Conservation (phyloP, 2,113 vertebrate genomes). For the Poeciliopsis prolifica region DNA sequence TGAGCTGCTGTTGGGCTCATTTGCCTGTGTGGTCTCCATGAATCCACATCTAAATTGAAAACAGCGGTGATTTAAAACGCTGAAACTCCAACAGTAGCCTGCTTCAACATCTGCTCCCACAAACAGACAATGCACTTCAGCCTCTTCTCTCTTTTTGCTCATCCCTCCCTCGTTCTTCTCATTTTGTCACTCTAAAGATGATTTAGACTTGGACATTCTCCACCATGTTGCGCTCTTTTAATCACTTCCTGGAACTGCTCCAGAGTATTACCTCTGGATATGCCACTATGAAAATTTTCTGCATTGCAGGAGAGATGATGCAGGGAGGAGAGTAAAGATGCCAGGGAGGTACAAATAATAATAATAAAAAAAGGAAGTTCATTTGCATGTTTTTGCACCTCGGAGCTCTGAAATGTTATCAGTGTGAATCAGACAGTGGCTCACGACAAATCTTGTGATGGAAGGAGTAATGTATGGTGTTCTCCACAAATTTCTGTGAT, state of each 20-base stretch:
- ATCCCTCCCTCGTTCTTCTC: conserved; percentile 2
- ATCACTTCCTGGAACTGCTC: conserved; percentile 51
- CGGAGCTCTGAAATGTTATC: neutral
- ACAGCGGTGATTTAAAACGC: neutral
- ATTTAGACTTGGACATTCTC: conserved; percentile 49
- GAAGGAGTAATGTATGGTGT: too few species aligned
- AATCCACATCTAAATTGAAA: neutral
- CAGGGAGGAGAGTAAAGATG: conserved; percentile 14
- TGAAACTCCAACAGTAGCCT: neutral
- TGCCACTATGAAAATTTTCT: conserved; percentile 37
- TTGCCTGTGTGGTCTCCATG: neutral
- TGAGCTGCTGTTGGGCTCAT: neutral
- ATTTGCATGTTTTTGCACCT: neutral
- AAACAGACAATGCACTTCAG: neutral
- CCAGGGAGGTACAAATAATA: conserved; percentile 4
- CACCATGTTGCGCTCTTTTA: conserved; percentile 42
- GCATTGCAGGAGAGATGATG: conserved; percentile 46
- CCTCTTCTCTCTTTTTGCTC: conserved; percentile 15
- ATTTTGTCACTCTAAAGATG: conserved; percentile 28
- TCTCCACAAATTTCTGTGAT: too few species aligned
- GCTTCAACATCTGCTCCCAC: neutral
- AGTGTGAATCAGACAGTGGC: too few species aligned
- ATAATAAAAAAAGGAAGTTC: neutral
- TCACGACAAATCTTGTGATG: too few species aligned
- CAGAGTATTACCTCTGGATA: conserved; percentile 14